Evolutionary conservation across 92 coral and sea anemone species (phyloP).

Genomic region (Pocillopora meandrina): DNA sequence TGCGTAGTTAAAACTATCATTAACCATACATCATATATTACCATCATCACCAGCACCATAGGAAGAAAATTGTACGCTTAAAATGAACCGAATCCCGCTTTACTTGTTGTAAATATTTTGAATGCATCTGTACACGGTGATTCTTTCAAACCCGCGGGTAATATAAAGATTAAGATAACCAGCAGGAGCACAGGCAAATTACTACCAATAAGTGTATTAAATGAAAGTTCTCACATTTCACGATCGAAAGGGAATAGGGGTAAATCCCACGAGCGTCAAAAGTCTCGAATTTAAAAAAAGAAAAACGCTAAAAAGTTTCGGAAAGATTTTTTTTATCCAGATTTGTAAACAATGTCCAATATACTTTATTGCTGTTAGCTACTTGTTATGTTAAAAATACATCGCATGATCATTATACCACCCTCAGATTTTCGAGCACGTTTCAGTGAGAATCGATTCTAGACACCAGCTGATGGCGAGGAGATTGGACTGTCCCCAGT

Average conservation of each 20-base stretch:
- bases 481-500: too few species aligned
- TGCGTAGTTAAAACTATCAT: not conserved
- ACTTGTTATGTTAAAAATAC: not conserved
- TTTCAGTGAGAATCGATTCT: constrained; percentile 6
- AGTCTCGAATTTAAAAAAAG: not conserved
- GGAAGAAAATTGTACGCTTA: too few species aligned
- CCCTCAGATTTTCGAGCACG: not conserved
- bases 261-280: not conserved
- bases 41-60: too few species aligned
- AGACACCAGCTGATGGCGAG: constrained; percentile 14
- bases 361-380: not conserved
- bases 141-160: too few species aligned
- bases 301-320: not conserved
- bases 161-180: too few species aligned
- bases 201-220: too few species aligned
- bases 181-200: too few species aligned
- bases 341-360: constrained; percentile 15
- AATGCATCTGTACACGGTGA: too few species aligned
- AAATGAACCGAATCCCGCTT: too few species aligned
- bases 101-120: too few species aligned
- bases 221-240: not conserved
- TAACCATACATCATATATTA: too few species aligned
- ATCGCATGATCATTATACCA: not conserved
- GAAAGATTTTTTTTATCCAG: not conserved
- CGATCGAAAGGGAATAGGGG: not conserved